A percentile compares a stretch with the other conserved stretches of the same genome.
These are phyloP conservation scores for Gastrophryne carolinensis DNA, from an alignment of 2,797 vertebrate species.

Conservation along the genomic window DNA sequence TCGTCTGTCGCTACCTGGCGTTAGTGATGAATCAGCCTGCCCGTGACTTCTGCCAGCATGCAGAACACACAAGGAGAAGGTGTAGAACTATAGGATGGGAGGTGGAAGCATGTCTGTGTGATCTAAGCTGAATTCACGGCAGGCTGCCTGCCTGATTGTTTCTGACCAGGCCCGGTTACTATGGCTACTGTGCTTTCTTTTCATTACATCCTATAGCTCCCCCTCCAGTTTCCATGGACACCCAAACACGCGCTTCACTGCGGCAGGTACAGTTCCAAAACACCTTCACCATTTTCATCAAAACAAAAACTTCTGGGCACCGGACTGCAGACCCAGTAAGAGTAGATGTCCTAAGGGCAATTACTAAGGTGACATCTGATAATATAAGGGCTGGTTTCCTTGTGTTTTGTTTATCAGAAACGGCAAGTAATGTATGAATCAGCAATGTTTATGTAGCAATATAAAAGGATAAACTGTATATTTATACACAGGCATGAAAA, in stretches of 20 bases:
- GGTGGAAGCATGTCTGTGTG: not conserved
- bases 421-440: no score
- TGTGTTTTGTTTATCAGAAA: no score
- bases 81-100: not conserved
- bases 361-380: no score
- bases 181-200: conserved; percentile 22
- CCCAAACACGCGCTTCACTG: conserved; percentile 2
- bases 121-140: not conserved
- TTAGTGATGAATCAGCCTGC: no score
- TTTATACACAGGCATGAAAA: no score
- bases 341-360: not conserved
- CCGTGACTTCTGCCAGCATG: no score
- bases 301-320: not conserved
- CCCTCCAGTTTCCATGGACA: conserved; percentile 19
- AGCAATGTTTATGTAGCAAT: no score
- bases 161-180: conserved; percentile 22
- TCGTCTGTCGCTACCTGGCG: no score
- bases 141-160: conserved; percentile 14
- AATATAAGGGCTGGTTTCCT: no score
- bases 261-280: not conserved
- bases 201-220: not conserved
- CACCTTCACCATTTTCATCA: not conserved
- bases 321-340: not conserved
- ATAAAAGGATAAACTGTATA: no score
- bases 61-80: not conserved